phyloP scores from a whole-genome alignment of 2,888 invertebrate species.

The Epistrophe grossulariae region DNA sequence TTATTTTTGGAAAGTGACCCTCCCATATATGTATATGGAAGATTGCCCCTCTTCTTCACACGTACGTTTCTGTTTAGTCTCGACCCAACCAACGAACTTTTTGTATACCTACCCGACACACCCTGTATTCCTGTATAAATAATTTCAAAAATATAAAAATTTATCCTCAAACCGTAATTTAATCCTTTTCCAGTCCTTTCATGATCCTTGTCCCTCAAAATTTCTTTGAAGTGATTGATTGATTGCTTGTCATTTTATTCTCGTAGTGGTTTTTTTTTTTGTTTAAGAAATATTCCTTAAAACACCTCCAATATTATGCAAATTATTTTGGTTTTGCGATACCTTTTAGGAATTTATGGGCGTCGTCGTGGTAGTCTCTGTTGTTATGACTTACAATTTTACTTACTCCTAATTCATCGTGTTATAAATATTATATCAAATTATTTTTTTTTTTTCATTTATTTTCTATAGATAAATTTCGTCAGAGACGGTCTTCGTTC shows the following conservation, averaged over 20 bases:
- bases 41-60: no score
- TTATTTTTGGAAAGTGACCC: no score
- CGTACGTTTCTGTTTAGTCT: no score
- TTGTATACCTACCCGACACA: neutral
- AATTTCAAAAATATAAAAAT: neutral
- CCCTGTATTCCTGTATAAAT: neutral
- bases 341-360: neutral
- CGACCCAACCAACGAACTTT: no score
- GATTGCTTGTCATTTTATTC: conserved; percentile 36
- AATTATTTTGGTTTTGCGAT: neutral
- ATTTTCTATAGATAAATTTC: conserved; percentile 81
- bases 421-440: neutral
- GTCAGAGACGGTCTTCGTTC: conserved; percentile 89
- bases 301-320: neutral
- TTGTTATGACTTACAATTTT: neutral
- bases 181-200: neutral
- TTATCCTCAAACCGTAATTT: neutral
- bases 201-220: neutral
- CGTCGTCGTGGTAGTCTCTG: neutral
- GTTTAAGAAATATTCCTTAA: conserved; percentile 1
- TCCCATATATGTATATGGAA: no score
- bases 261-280: conserved; percentile 18
- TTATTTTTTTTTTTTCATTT: neutral
- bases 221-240: conserved; percentile 54
- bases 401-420: neutral